Base-by-base conservation (phyloP, 2,797 vertebrate species). In the Limnodromus scolopaceus region DNA sequence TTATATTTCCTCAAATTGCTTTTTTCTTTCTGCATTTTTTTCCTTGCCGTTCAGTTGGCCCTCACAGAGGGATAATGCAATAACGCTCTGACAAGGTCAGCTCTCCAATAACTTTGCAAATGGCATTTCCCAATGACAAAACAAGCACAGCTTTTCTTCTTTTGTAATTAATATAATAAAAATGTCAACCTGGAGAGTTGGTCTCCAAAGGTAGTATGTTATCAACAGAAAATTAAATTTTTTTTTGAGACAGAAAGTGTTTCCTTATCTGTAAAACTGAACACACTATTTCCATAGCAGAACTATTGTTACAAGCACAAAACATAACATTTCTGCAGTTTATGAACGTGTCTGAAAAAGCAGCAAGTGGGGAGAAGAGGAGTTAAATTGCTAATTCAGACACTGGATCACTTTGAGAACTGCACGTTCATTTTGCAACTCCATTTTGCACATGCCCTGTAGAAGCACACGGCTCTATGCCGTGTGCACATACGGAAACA, bases 1-100 rank as follows among this genome's bases (percentile, higher is more conserved):
- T 96, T 94, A 76, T 91, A 97, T 96, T 96, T 97, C 94, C 90
- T 79, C 93, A 97, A 98, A 98, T 96, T 98, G 97, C 96, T 98
- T 97, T 98, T 97, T 86, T 93, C 94, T 92, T 91, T 58, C 72
- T 87, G 84, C 65, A 25, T 61, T 84, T 95, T 94, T 94, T 93
- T 78, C 30, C 72, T 78, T 78, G 84, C 94, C 53, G 6, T 54
- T 95, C 72, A 61, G 81, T 61, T 89, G 75, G 75, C 89, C 80
- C 94, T 94, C 81, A 48, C n/a, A 12, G 66, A 89, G 88, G 87
- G 82, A 96, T 96, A 95, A 96, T 76, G 90, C 78, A 95, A 83
- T 93, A 93, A 96, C 63, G 72, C 92, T 89, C 79, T 95, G 97
- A 97, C 97, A 96, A 97, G 96, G 89, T 81, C 84, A 81, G 95